Percentiles rank a stretch among this genome's conserved stretches.
These are phyloP conservation scores for Salvelinus fontinalis DNA, from an alignment of 2,113 vertebrate species.

Conservation along the genomic window DNA sequence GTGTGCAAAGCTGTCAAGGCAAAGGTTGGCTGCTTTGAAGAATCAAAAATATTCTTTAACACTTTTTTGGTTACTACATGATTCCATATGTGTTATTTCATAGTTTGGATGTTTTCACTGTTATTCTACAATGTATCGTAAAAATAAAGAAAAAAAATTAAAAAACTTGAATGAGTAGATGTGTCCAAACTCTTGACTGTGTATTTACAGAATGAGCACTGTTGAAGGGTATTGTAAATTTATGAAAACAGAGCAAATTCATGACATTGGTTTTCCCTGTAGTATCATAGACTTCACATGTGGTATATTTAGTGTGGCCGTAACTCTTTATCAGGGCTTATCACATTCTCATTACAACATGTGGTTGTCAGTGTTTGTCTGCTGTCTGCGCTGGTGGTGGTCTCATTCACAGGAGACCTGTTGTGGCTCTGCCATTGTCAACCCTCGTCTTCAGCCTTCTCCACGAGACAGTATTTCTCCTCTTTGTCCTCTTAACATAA, in stretches of 20 bases:
- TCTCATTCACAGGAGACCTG: conserved; percentile 34
- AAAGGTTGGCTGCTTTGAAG: too few relatives aligned
- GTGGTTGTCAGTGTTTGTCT: conserved; percentile 25
- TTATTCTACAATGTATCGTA: too few relatives aligned
- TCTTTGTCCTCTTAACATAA: conserved; percentile 41
- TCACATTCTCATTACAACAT: conserved; percentile 46
- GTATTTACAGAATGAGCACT: conserved; percentile 33
- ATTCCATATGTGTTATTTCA: too few relatives aligned
- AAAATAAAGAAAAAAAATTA: too few relatives aligned
- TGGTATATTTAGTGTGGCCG: conserved; percentile 56
- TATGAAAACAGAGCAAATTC: neutral
- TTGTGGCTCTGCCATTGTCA: conserved; percentile 46
- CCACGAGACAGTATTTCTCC: conserved; percentile 46
- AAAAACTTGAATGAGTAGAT: too few relatives aligned
- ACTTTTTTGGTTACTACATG: neutral
- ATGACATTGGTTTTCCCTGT: conserved; percentile 45
- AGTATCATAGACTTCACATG: conserved; percentile 30
- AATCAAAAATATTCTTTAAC: too few relatives aligned
- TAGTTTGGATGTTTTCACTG: too few relatives aligned
- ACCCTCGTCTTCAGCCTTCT: conserved; percentile 34
- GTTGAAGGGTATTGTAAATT: neutral
- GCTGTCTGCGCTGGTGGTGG: conserved; percentile 53
- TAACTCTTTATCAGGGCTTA: conserved; percentile 40
- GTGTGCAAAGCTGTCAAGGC: too few relatives aligned
- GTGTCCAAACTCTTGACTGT: too few relatives aligned